Base-by-base conservation (phyloP, 2,888 invertebrate genomes). In the Lithophane leautieri region DNA sequence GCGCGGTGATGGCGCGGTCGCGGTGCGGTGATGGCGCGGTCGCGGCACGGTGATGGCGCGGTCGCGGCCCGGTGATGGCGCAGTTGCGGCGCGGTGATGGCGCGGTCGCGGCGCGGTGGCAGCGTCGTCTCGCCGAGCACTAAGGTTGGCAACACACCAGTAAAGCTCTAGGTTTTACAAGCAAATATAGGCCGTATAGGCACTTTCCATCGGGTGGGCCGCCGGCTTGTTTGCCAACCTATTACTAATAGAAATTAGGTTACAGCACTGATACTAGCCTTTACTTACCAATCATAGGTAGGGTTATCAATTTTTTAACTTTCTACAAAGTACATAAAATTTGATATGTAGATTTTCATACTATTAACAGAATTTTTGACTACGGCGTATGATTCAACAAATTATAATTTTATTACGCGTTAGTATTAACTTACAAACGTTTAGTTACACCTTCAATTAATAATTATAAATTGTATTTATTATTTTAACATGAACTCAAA, bases 211-310 rank as follows among this genome's bases (percentile, higher is more conserved):
- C 56, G 58, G 79, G 71, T 50, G 7, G 22, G 42, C 34, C 16
- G 25, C 11, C 22, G 16, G 34, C 25, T 52, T 79, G 63, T 77
- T 79, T 79, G 50, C 72, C 42, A 79, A 34, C 22, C 72, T 58
- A 77, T 77, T 77, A 71, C 44, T 77, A 79, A 79, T 79, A 71
- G 50, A 79, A 77, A 79, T 71, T 79, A 63, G 72, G 72, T 71
- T 71, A 71, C 8, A 25, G 34, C 56, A 63, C 56, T 52, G 50
- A 76, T 77, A 71, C 56, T 14, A 58, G 71, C 44, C 52, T 77
- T 58, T 50, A 70, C 62, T 58, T 58, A 19, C 44, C 22, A 44
- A 78, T 65, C 52, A 58, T 25, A 22, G 25, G 16, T 58, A 79
- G 56, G 72, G 72, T 79, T 77, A 25, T 16, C 77, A 47, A 47